A percentile compares a stretch with the other conserved stretches of the same genome.
Conservation (phyloP, 2,113 vertebrate species). For the Stegastes partitus region DNA sequence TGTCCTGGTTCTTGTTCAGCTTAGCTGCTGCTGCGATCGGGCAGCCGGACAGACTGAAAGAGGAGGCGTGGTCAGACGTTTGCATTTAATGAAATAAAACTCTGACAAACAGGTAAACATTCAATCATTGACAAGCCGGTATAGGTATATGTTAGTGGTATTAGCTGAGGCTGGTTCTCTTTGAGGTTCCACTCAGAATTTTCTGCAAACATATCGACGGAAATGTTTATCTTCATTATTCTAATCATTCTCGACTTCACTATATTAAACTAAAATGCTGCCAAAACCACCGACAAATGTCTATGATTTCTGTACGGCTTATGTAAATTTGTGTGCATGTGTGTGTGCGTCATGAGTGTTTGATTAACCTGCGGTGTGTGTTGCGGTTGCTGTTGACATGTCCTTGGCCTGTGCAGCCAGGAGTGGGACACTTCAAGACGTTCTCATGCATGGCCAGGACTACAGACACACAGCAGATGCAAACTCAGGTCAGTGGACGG, state of each 20-base stretch:
- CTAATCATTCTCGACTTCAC: too few species aligned
- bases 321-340: background rate
- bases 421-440: conserved; percentile 98
- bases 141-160: conserved; percentile 48
- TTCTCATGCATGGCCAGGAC: conserved; percentile 99
- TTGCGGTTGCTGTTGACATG: conserved; percentile 99
- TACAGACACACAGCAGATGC: conserved; percentile 76
- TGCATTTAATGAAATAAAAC: conserved; percentile 14
- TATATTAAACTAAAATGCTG: too few species aligned
- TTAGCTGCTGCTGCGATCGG: conserved; percentile 97
- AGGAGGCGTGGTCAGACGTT: background rate
- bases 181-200: background rate
- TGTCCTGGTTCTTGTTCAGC: conserved; percentile 94
- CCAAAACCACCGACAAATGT: too few species aligned
- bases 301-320: too few species aligned
- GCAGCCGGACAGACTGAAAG: conserved; percentile 94
- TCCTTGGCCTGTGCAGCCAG: conserved; percentile 98
- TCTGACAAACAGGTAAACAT: background rate
- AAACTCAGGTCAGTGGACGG: conserved; percentile 37
- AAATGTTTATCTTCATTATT: too few species aligned
- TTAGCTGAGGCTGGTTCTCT: conserved; percentile 5
- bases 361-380: conserved; percentile 95
- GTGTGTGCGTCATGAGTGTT: conserved; percentile 4
- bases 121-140: background rate
- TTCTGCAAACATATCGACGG: background rate